Evolutionary conservation across 2,113 vertebrate species (phyloP), one percentile per base, ranked within the genome.

Genomic region (Engystomops pustulosus): DNA sequence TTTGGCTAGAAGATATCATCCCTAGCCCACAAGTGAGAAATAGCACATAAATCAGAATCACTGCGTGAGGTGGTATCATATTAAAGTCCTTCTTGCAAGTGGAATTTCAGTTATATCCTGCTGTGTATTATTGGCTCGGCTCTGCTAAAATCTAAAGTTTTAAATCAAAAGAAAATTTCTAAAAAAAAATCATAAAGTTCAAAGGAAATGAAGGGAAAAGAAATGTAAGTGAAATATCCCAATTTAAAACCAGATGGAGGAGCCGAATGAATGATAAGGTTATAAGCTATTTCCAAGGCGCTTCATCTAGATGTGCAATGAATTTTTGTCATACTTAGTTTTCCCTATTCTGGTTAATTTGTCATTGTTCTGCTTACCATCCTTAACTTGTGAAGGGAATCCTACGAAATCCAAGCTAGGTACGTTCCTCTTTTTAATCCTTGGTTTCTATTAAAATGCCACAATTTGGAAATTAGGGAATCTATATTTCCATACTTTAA

Each of bases 31-130:
- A 83, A 76, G 67, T 81, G 79, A 81, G 79, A 81, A 81, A 81
- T 81, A 81, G 79, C 65, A 70, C 67, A 81, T 49, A 71, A 81
- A 71, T 81, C 65, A 81, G 47, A 68, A 81, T 81, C 67, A 71
- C 67, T 38, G 65, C 65, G n/a, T 81, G 79, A 81, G 30, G 65
- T 81, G 79, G 45, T 81, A 81, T 70, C 67, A 55, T 81, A 81
- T 71, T 53, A 71, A 81, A 81, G 62, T 34, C 45, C 34, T 81
- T 81, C 67, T 38, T 71, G 47, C 79, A 53, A 81, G 49, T 71
- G 79, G 67, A 81, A 71, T 81, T 81, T 49, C 79, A 81, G 62
- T 36, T 32, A 81, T 55, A 53, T 81, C 79, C 79, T 81, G 67
- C 79, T 71, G 65, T 38, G 79, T 81, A 23, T 58, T 81, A 55